phyloP scores from a whole-genome alignment of 2,797 vertebrate genomes.

The Rachycentron canadum region DNA sequence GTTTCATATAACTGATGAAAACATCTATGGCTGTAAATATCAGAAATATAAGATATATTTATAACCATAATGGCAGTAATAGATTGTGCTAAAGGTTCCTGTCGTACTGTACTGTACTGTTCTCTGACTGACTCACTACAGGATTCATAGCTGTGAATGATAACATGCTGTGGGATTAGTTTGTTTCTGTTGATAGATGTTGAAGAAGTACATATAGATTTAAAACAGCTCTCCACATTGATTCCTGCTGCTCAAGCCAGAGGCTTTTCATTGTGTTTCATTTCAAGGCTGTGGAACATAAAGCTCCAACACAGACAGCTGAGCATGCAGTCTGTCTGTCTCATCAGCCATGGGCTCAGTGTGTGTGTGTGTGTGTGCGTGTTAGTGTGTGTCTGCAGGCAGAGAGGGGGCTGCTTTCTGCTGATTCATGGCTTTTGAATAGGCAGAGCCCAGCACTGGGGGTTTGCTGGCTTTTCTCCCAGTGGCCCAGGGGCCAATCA shows the following conservation, averaged over 20 bases:
- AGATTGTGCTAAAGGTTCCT: too few species aligned
- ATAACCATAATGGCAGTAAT: too few species aligned
- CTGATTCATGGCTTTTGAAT: conserved; percentile 70
- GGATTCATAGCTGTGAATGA: too few species aligned
- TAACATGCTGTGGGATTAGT: neutral
- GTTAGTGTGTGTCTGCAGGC: conserved; percentile 26
- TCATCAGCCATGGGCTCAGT: conserved; percentile 60
- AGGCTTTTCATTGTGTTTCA: conserved; percentile 64
- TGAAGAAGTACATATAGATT: conserved; percentile 5
- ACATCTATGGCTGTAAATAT: too few species aligned
- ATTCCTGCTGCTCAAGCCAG: conserved; percentile 36
- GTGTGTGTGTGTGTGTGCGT: conserved; percentile 42
- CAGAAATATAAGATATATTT: too few species aligned
- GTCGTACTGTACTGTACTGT: too few species aligned
- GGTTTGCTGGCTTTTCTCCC: conserved; percentile 48
- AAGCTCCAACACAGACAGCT: conserved; percentile 75
- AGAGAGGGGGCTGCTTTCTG: conserved; percentile 55
- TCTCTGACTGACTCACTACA: too few species aligned
- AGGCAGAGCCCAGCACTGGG: conserved; percentile 42
- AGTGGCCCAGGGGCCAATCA: conserved; percentile 52
- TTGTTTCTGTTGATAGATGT: neutral
- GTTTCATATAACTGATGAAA: too few species aligned
- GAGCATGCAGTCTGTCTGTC: conserved; percentile 77
- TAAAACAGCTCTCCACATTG: conserved; percentile 12
- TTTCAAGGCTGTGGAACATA: conserved; percentile 61